Base-by-base conservation (phyloP, 2,113 vertebrate genomes). In the Oriolus oriolus region DNA sequence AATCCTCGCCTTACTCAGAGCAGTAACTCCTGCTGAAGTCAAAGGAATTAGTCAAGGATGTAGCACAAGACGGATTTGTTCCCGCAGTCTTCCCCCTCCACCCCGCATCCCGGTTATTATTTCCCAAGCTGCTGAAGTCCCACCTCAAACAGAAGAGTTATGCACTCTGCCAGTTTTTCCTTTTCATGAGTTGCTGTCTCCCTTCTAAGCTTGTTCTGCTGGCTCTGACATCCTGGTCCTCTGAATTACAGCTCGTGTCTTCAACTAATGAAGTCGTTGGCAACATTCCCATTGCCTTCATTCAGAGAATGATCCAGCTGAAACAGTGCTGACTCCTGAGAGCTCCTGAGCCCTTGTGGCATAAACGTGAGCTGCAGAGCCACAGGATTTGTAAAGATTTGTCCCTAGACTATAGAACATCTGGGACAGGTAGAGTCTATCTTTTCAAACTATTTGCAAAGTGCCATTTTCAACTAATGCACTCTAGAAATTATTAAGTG, bases 251-350 rank as follows among this genome's bases (percentile, higher is more conserved):
- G 44, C 56, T 64, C 68, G 41, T 2, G 6, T 60, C 60, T 94
- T 90, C 56, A 56, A 22, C 85, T 95, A 84, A 84, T 64, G 68
- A 86, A 96, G 31, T 75, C 1, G 0, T 63, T 95, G 94, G 93
- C 94, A 93, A 83, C 90, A 84, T 90, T 96, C 93, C 93, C 63
- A 17, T n/a, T 70, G 78, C 80, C 54, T 86, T 93, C 52, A 80
- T 84, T 94, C 73, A 59, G 57, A 64, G 57, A 59, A 44, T n/a
- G 80, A 75, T 91, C 89, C 60, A 61, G 84, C 71, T 78, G 56
- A 70, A 91, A 75, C 35, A 47, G 27, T 16, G 28, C 75, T 81
- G 85, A 80, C 22, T 81, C 60, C 56, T 56, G 56, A 94, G 52
- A 71, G 44, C 44, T 87, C 69, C 87, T 19, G 35, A 93, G 53